Percentiles rank a stretch among this genome's conserved stretches.
phyloP scores from a whole-genome alignment of 2,888 invertebrate genomes.

The Sphinx pinastri region DNA sequence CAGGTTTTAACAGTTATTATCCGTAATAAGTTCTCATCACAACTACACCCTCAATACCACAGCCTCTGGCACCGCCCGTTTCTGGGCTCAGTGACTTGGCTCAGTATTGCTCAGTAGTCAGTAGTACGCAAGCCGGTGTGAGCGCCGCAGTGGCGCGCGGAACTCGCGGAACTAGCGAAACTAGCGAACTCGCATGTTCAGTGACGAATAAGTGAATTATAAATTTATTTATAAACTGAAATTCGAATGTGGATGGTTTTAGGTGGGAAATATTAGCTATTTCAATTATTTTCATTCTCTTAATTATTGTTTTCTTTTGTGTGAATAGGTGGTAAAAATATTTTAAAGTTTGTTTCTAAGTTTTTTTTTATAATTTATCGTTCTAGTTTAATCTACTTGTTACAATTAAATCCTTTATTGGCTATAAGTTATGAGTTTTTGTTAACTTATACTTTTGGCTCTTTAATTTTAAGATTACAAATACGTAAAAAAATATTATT shows the following conservation, averaged over 20 bases:
- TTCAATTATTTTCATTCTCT: not conserved
- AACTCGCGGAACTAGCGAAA: not conserved
- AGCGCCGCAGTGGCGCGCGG: constrained; percentile 14
- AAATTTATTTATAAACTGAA: not conserved
- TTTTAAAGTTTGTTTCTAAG: too few relatives aligned
- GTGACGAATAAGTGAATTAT: not conserved
- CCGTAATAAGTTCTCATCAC: not conserved
- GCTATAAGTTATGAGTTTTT: too few relatives aligned
- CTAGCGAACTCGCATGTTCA: constrained; percentile 1
- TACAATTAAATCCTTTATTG: too few relatives aligned
- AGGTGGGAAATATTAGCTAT: not conserved
- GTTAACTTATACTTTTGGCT: too few relatives aligned
- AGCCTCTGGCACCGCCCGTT: not conserved
- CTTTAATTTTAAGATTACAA: too few relatives aligned
- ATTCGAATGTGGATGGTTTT: not conserved
- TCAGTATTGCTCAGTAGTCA: constrained; percentile 4
- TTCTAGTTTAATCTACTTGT: too few relatives aligned
- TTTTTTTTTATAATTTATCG: too few relatives aligned
- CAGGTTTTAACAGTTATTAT: too few relatives aligned
- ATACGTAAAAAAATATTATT: too few relatives aligned
- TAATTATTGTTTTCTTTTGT: too few relatives aligned
- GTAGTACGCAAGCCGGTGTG: constrained; percentile 1
- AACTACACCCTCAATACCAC: not conserved
- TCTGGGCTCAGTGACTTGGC: not conserved
- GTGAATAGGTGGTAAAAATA: too few relatives aligned